Percentiles rank a stretch among this genome's conserved stretches.
Conservation (phyloP, 2,113 vertebrate genomes). For the Microcebus murinus region DNA sequence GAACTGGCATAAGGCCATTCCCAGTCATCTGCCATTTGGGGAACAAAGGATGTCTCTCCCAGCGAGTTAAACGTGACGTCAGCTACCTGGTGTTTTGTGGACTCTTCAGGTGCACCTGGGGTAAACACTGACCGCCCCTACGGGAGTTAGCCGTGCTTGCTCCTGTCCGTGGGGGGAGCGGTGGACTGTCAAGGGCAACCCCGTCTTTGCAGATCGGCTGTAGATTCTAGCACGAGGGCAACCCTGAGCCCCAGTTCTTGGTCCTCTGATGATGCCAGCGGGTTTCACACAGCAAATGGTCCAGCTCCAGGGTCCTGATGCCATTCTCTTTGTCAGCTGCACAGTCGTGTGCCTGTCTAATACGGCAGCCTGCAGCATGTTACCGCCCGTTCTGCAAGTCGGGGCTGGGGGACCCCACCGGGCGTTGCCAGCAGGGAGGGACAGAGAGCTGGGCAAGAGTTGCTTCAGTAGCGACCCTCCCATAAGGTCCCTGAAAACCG, state of each 20-base stretch:
- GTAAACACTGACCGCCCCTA: background rate
- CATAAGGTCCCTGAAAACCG: rapidly evolving
- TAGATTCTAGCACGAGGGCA: background rate
- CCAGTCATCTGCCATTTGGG: background rate
- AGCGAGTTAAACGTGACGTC: background rate
- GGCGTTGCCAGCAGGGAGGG: background rate
- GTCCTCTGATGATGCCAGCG: background rate
- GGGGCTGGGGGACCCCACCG: background rate
- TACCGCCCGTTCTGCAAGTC: rapidly evolving
- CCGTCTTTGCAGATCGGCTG: background rate
- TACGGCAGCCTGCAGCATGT: background rate
- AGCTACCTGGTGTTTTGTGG: background rate
- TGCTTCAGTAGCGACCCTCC: background rate
- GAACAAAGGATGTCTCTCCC: background rate
- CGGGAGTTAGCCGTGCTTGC: background rate
- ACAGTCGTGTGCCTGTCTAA: background rate
- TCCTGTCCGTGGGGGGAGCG: background rate
- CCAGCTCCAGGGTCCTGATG: rapidly evolving
- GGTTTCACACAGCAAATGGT: background rate
- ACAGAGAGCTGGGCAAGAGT: rapidly evolving
- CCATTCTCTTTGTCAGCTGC: rapidly evolving
- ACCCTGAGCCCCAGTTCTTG: background rate
- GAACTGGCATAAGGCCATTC: rapidly evolving
- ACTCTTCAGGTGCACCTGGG: background rate
- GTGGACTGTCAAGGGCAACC: background rate